A percentile compares a stretch with the other conserved stretches of the same genome.
phyloP scores from a whole-genome alignment of 2,888 invertebrate genomes.

The Parnassius mnemosyne region DNA sequence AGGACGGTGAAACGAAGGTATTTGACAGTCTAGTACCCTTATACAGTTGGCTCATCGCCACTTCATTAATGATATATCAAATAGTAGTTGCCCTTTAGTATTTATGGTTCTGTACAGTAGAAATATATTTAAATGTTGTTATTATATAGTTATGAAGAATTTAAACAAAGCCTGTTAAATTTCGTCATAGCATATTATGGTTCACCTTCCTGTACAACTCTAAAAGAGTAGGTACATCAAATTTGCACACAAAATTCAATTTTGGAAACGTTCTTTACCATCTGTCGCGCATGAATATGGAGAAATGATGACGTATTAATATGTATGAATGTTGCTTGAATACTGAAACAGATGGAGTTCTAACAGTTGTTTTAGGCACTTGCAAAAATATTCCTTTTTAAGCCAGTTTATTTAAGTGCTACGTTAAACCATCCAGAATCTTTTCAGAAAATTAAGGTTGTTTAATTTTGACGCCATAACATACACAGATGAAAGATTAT shows the following conservation, averaged over 20 bases:
- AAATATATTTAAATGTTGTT: too few species aligned
- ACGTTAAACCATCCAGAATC: not conserved
- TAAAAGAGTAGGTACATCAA: conserved; percentile 17
- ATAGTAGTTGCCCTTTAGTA: not conserved
- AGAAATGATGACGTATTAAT: conserved; percentile 47
- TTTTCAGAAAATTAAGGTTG: too few species aligned
- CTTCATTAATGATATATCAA: not conserved
- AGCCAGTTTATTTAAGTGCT: conserved; percentile 42
- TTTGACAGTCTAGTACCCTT: too few species aligned
- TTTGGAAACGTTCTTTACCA: conserved; percentile 24
- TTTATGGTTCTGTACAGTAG: too few species aligned
- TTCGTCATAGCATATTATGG: not conserved
- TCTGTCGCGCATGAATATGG: conserved; percentile 25
- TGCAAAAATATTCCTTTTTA: conserved; percentile 55
- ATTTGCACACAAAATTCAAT: conserved; percentile 19
- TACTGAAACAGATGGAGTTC: conserved; percentile 13
- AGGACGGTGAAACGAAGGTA: too few species aligned
- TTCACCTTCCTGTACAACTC: not conserved
- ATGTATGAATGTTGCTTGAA: conserved; percentile 72
- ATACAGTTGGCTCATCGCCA: not conserved
- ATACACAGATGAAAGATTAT: too few species aligned
- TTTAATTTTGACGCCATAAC: too few species aligned
- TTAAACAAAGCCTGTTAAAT: not conserved
- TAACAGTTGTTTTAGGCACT: conserved; percentile 14
- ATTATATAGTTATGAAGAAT: not conserved